Percentiles rank a stretch among this genome's conserved stretches.
Conservation (phyloP, 2,888 invertebrate genomes). For the Germaria angustata region DNA sequence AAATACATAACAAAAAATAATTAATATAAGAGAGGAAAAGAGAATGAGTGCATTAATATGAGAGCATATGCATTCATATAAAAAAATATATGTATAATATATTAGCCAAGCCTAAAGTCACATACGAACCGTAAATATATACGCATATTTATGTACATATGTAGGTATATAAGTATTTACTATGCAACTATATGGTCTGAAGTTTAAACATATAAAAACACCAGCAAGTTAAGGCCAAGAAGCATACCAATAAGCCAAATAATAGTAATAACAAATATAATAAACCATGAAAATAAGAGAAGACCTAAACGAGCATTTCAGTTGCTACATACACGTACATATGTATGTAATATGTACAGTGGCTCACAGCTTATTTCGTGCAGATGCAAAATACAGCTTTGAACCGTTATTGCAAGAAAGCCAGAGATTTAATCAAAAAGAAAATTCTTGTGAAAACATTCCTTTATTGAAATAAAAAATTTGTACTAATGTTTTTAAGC, state of each 20-base stretch:
- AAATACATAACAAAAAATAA: constrained; percentile 2
- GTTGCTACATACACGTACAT: constrained; percentile 18
- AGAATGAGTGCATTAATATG: background rate
- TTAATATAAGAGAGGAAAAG: background rate
- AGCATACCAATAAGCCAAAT: constrained; percentile 58
- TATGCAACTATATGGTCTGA: constrained; percentile 8
- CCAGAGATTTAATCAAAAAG: too few relatives aligned
- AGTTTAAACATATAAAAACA: constrained; percentile 35
- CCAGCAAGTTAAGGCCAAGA: constrained; percentile 46
- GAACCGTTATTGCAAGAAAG: too few relatives aligned
- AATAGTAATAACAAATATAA: constrained; percentile 37
- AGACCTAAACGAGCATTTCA: background rate
- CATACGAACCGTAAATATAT: background rate
- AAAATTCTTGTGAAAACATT: too few relatives aligned
- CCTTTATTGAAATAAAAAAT: too few relatives aligned
- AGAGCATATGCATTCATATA: constrained; percentile 9
- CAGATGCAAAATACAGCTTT: too few relatives aligned
- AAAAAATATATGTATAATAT: constrained; percentile 4
- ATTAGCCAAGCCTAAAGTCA: constrained; percentile 55
- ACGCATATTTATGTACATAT: too few relatives aligned
- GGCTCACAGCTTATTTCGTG: too few relatives aligned
- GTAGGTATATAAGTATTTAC: too few relatives aligned
- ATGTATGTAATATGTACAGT: constrained; percentile 61
- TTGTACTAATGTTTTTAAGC: too few relatives aligned
- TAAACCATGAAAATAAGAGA: constrained; percentile 36